Evolutionary conservation across 1,140 invertebrate species (phyloP).

Genomic region (Listronotus oregonensis): DNA sequence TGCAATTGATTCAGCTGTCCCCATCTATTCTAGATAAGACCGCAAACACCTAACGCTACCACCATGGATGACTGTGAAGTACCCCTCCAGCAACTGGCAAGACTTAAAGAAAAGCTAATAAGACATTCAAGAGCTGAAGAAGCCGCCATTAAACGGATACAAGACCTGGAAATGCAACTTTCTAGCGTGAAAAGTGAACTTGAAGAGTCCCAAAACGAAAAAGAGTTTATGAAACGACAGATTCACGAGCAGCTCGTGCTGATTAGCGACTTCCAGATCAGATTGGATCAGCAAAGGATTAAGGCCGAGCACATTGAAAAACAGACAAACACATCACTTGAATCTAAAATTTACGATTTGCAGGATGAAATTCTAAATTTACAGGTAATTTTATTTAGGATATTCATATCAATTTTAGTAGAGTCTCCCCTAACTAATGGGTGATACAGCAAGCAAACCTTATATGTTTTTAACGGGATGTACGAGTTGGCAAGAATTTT

Average conservation of each 20-base stretch:
- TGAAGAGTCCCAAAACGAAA: constrained; percentile 78
- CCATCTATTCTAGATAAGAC: constrained; percentile 43
- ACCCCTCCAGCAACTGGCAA: constrained; percentile 54
- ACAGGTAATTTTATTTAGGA: constrained; percentile 4
- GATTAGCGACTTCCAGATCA: constrained; percentile 76
- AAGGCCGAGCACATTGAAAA: constrained; percentile 72
- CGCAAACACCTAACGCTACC: constrained; percentile 40
- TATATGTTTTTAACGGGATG: too few species aligned
- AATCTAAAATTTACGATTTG: constrained; percentile 70
- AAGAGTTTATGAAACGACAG: constrained; percentile 77
- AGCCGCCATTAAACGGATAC: constrained; percentile 72
- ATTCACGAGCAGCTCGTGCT: constrained; percentile 79
- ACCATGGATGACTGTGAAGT: constrained; percentile 52
- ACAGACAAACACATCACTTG: constrained; percentile 67
- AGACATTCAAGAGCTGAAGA: constrained; percentile 73
- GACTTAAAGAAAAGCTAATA: constrained; percentile 69
- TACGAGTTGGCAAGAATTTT: too few species aligned
- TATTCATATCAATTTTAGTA: too few species aligned
- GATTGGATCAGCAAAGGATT: constrained; percentile 76
- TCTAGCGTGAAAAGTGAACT: constrained; percentile 63
- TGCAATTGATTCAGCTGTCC: too few species aligned
- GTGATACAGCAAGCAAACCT: too few species aligned
- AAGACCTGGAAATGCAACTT: constrained; percentile 76
- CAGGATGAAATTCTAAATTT: constrained; percentile 61
- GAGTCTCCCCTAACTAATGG: too few species aligned